These are phyloP conservation scores for Periplaneta americana DNA, from an alignment of 1,140 invertebrate species.

Conservation along the genomic window DNA sequence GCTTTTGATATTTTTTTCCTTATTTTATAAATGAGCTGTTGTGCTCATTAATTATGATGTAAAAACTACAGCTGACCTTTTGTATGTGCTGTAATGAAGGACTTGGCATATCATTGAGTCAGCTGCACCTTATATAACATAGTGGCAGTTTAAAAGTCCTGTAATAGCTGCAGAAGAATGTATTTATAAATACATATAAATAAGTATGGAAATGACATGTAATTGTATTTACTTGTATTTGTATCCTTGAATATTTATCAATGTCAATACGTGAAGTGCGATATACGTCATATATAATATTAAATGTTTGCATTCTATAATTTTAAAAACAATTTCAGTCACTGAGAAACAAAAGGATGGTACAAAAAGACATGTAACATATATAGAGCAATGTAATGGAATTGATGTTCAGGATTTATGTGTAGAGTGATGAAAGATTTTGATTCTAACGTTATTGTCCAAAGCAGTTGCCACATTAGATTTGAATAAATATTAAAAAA, in stretches of 20 bases:
- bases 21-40: background rate
- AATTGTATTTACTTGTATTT: background rate
- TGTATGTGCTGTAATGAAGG: background rate
- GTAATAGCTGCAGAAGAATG: background rate
- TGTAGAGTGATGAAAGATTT: too few relatives aligned
- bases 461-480: too few relatives aligned
- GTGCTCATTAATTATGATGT: background rate
- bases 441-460: too few relatives aligned
- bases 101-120: background rate
- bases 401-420: too few relatives aligned
- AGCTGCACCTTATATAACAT: background rate
- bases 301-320: background rate
- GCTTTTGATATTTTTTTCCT: background rate
- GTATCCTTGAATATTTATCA: background rate
- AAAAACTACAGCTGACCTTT: background rate
- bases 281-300: background rate
- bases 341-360: background rate
- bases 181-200: background rate
- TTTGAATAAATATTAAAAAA: too few relatives aligned
- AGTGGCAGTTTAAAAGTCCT: background rate
- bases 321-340: background rate
- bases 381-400: too few relatives aligned
- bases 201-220: background rate
- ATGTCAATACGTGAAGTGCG: background rate
- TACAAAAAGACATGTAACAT: background rate